Conservation (phyloP, 2,113 vertebrate genomes). For the Oryzias curvinotus region DNA sequence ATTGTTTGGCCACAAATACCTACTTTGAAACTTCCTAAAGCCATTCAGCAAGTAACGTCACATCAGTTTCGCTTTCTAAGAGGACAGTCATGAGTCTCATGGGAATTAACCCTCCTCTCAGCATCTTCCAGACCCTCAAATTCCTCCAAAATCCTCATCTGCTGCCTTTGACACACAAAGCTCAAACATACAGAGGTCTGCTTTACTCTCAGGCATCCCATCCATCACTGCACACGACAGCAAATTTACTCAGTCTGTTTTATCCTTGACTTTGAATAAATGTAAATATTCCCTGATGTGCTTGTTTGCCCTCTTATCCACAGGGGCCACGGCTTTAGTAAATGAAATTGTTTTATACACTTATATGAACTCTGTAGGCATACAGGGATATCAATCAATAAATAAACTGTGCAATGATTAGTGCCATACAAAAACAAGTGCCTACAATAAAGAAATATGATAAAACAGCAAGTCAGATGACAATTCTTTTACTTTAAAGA, state of each 20-base stretch:
- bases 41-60: background rate
- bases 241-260: conserved; percentile 14
- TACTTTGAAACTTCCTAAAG: background rate
- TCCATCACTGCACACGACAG: conserved; percentile 25
- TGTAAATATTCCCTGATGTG: background rate
- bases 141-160: background rate
- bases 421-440: background rate
- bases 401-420: background rate
- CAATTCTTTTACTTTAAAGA: too few species aligned
- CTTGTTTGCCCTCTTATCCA: background rate
- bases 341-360: background rate
- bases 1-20: background rate
- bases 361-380: background rate
- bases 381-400: too few species aligned
- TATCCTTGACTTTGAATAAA: conserved; percentile 30
- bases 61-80: background rate
- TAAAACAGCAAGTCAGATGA: background rate
- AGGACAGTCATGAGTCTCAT: background rate
- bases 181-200: background rate
- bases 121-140: background rate
- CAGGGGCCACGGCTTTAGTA: background rate
- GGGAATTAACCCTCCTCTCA: background rate
- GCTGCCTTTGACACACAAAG: background rate
- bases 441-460: background rate
- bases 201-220: conserved; percentile 5